Evolutionary conservation across 1,140 invertebrate genomes (phyloP), one percentile per base, ranked within the genome.

Genomic region (Cydia fagiglandana): DNA sequence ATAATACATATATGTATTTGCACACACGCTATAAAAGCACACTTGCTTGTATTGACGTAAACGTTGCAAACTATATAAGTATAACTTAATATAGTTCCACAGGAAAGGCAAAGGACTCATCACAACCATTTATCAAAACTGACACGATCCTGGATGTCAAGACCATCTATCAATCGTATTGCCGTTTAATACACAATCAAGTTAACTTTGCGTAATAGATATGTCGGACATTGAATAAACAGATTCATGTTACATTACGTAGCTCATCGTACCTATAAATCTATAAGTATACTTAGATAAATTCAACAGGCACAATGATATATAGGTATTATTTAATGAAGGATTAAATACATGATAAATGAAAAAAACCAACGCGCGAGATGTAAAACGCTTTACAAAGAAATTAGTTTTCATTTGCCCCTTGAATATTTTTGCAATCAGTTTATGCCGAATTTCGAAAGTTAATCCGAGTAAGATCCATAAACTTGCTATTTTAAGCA

Each of bases 51-150:
- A n/a, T n/a, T 53, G 50, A 53, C 50, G 50, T n/a, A n/a, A 53
- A 45, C 13, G 41, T 64, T 64, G 28, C 20, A 1, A 15, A 66
- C 10, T 13, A 66, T 17, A 34, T 34, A 13, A 2, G 0, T 41
- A 47, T 47, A 28, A 28, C 1, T 15, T 30, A 68, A 68, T 68
- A 68, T 30, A 34, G 5, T 68, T 68, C 64, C 13, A 30, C 34
- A 38, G 30, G 64, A 64, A 64, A 38, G 28, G 64, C 64, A 66
- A 34, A 34, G 64, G 30, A 34, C 64, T n/a, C 64, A 68, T 68
- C 64, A 34, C 28, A 68, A 15, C 28, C 28, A 38, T 68, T 34
- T 15, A 68, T 68, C 64, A 68, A 34, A 28, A n/a, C 28, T n/a
- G 64, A n/a, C 30, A n/a, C 30, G 28, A 34, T 68, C 30, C 64